These are phyloP conservation scores for Galaxias olidus DNA, from an alignment of 2,797 vertebrate species.

Conservation along the genomic window DNA sequence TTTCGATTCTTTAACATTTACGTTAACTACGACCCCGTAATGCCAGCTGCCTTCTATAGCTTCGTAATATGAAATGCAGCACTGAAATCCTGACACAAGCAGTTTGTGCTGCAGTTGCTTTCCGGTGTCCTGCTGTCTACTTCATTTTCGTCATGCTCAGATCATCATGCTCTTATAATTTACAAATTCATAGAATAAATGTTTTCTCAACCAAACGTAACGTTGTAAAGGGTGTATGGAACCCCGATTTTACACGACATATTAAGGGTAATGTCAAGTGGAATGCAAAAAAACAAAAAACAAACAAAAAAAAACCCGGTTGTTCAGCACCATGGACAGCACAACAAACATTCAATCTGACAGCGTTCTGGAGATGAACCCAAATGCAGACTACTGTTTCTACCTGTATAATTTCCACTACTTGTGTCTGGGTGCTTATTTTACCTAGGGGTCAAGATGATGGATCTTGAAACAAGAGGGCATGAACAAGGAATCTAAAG, in stretches of 20 bases:
- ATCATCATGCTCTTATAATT: background rate
- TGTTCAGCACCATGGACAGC: constrained; percentile 39
- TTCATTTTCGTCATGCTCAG: background rate
- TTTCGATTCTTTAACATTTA: constrained; percentile 44
- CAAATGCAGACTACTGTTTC: background rate
- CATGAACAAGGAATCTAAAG: too few relatives aligned
- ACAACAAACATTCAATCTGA: background rate
- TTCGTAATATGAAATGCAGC: constrained; percentile 54
- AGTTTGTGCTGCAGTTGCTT: constrained; percentile 65
- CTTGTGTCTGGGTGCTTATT: too few relatives aligned
- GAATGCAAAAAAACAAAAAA: background rate
- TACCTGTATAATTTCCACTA: too few relatives aligned
- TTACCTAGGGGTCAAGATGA: too few relatives aligned
- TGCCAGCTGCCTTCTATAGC: constrained; percentile 26
- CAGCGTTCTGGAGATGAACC: background rate
- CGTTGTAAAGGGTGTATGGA: background rate
- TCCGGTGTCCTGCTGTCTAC: constrained; percentile 30
- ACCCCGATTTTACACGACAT: too few relatives aligned
- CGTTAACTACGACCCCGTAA: constrained; percentile 1
- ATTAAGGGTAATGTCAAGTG: background rate
- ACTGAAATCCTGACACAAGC: constrained; percentile 67
- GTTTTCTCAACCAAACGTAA: background rate
- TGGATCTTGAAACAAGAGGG: too few relatives aligned
- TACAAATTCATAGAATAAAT: background rate
- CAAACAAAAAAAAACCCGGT: too few relatives aligned